Percentiles rank a stretch among this genome's conserved stretches.
Evolutionary conservation across 2,797 vertebrate genomes (phyloP).

Genomic region (Poecilia velifera): DNA sequence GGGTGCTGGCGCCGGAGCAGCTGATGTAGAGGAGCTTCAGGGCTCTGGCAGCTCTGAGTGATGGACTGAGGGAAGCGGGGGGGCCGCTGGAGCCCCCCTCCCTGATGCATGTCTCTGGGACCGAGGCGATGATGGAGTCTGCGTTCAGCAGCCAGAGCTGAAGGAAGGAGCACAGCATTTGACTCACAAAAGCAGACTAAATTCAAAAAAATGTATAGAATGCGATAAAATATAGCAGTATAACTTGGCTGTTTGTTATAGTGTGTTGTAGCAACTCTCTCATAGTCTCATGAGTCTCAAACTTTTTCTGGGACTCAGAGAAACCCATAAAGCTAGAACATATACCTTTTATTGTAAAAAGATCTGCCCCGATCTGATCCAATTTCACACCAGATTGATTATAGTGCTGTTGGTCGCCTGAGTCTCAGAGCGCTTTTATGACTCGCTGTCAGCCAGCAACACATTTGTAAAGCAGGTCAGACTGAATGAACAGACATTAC

Average conservation of each 20-base stretch:
- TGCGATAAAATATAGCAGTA: background rate
- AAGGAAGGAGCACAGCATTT: conserved; percentile 47
- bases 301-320: background rate
- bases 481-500: conserved; percentile 1
- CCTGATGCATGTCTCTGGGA: conserved; percentile 64
- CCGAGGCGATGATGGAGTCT: conserved; percentile 88
- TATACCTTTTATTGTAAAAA: background rate
- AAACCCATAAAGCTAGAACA: background rate
- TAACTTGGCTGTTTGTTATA: background rate
- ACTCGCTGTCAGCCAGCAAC: background rate
- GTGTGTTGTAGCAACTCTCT: background rate
- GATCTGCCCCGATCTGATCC: conserved; percentile 15
- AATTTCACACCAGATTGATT: conserved; percentile 41
- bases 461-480: conserved; percentile 6
- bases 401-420: conserved; percentile 4
- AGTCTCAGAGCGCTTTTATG: conserved; percentile 19
- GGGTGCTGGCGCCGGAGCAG: conserved; percentile 74
- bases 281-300: too few species aligned
- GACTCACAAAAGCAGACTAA: background rate
- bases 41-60: conserved; percentile 74
- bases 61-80: conserved; percentile 60
- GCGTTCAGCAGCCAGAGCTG: conserved; percentile 96
- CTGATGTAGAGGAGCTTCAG: conserved; percentile 90
- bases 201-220: too few species aligned
- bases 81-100: conserved; percentile 60